These are phyloP conservation scores for Ctenopoma kingsleyae DNA, from an alignment of 2,797 vertebrate species.

Conservation along the genomic window DNA sequence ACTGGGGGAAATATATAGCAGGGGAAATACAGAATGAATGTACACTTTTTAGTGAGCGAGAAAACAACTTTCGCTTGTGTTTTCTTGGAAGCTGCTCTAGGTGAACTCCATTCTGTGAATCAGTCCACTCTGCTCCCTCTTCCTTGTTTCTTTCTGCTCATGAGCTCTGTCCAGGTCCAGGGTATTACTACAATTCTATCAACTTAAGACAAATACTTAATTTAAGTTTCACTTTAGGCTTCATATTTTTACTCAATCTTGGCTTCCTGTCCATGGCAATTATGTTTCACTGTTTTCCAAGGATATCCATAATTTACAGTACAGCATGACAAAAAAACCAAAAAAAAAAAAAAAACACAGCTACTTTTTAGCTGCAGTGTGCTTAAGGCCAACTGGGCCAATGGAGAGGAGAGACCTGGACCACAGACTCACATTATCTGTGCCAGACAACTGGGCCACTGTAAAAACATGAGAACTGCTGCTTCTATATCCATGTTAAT, in stretches of 20 bases:
- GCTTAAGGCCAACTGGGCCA: not conserved
- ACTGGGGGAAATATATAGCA: not conserved
- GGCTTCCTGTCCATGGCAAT: not conserved
- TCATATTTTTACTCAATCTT: not conserved
- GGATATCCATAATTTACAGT: not conserved
- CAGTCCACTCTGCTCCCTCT: not conserved
- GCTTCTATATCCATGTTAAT: slow-evolving; percentile 3
- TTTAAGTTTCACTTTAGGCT: not conserved
- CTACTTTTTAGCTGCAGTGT: not conserved
- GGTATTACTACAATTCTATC: not conserved
- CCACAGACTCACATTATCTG: slow-evolving; percentile 7
- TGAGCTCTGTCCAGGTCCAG: not conserved
- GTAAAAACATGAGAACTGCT: slow-evolving; percentile 14
- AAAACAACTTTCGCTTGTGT: not conserved
- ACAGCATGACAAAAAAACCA: not conserved
- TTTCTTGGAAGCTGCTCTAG: not conserved
- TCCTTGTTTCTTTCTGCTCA: not conserved
- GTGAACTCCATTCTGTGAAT: slow-evolving; percentile 5
- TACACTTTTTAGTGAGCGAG: not conserved
- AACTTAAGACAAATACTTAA: too few species aligned
- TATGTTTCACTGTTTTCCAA: not conserved
- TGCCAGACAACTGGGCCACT: not conserved
- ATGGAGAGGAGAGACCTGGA: not conserved
- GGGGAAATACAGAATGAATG: not conserved
- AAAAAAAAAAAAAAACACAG: not conserved